Conservation (phyloP, 2,113 vertebrate species). For the Dolichotis patagonum region DNA sequence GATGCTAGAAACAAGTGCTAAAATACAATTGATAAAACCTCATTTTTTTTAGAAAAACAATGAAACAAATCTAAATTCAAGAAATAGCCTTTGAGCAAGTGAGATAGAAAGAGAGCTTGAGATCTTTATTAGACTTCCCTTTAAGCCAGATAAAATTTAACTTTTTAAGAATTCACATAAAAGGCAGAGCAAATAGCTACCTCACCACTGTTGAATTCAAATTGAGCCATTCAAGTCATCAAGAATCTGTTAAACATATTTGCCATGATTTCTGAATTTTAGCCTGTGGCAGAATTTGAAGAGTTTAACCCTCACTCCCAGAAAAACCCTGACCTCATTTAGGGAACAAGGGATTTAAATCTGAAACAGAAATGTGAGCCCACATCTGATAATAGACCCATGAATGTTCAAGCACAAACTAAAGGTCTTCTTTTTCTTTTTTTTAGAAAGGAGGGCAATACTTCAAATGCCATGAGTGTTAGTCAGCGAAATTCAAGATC, state of each 20-base stretch:
- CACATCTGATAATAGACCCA: conserved; percentile 34
- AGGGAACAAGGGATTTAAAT: not conserved
- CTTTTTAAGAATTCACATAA: not conserved
- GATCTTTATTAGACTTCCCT: not conserved
- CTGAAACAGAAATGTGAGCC: conserved; percentile 41
- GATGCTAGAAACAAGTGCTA: not conserved
- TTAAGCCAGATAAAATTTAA: not conserved
- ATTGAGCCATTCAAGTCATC: not conserved
- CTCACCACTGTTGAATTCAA: not conserved
- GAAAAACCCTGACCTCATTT: conserved; percentile 1
- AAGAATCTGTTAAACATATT: not conserved
- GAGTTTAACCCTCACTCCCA: no score
- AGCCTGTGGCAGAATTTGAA: not conserved
- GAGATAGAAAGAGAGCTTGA: not conserved
- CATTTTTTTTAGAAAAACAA: not conserved
- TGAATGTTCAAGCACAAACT: not conserved
- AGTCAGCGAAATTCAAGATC: conserved; percentile 41
- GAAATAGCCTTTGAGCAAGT: not conserved
- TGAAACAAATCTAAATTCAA: conserved; percentile 2
- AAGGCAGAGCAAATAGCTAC: not conserved
- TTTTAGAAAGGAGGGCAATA: not conserved
- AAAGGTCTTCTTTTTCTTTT: not conserved
- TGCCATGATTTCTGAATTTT: not conserved
- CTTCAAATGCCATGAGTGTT: conserved; percentile 6
- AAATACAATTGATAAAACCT: not conserved